Conservation (phyloP, 2,888 invertebrate species). For the Catonia carolina region DNA sequence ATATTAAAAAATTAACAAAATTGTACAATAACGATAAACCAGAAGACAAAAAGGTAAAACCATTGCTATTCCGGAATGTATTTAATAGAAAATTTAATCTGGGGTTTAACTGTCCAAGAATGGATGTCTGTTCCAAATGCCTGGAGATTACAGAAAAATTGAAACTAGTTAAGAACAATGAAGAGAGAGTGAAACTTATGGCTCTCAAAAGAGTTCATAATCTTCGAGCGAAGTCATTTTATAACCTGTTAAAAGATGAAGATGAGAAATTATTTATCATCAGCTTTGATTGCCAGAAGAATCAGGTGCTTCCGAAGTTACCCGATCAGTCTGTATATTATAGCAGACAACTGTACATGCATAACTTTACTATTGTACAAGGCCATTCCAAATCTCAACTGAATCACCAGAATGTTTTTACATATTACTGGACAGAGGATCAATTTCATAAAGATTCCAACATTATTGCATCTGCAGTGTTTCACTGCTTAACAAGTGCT, state of each 20-base stretch:
- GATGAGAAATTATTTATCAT: neutral
- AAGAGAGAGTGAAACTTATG: neutral
- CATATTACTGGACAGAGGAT: slow-evolving; percentile 1
- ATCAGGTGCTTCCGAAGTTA: neutral
- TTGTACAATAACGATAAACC: neutral
- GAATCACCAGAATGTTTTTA: neutral
- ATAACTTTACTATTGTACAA: neutral
- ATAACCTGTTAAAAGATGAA: neutral
- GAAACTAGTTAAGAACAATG: neutral
- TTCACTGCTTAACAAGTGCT: neutral
- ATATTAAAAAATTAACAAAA: neutral
- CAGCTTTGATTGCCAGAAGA: slow-evolving; percentile 1
- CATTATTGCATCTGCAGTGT: neutral
- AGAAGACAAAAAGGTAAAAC: neutral
- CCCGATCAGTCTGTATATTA: slow-evolving; percentile 15
- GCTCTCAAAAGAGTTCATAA: neutral
- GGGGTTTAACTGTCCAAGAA: neutral
- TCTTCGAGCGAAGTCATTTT: neutral
- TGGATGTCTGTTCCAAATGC: neutral
- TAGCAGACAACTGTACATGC: neutral
- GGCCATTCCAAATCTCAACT: neutral
- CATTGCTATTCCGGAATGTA: neutral
- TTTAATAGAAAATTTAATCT: neutral
- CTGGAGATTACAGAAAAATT: neutral
- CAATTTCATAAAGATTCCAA: neutral